Evolutionary conservation across 2,113 vertebrate genomes (phyloP).

Genomic region (Maylandia zebra): DNA sequence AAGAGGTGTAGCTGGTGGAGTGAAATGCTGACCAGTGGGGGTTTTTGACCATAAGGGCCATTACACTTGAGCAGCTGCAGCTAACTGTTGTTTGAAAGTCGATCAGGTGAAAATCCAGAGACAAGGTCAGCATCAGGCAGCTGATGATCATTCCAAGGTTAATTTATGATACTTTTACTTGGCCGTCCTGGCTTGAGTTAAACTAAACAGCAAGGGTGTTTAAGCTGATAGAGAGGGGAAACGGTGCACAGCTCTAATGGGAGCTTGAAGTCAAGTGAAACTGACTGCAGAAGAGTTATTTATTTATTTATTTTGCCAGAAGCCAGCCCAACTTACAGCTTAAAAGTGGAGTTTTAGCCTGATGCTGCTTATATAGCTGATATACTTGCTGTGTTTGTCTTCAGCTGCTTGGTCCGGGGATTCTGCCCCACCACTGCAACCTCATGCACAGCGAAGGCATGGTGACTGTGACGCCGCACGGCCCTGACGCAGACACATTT

Average conservation of each 20-base stretch:
- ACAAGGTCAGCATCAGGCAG: neutral
- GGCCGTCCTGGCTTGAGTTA: neutral
- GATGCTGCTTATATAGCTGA: neutral
- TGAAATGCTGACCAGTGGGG: neutral
- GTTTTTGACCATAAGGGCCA: neutral
- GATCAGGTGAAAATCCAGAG: neutral
- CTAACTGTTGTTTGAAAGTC: neutral
- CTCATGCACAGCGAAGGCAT: slow-evolving; percentile 95
- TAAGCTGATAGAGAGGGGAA: neutral
- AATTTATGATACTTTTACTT: neutral
- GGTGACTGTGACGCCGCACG: slow-evolving; percentile 89
- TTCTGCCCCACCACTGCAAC: slow-evolving; percentile 95
- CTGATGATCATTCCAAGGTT: neutral
- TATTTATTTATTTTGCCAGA: neutral
- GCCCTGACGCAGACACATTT: slow-evolving; percentile 86
- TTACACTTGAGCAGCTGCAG: neutral
- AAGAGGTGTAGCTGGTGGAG: neutral
- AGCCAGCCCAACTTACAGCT: neutral
- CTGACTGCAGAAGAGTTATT: neutral
- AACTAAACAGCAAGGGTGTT: neutral
- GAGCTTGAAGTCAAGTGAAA: neutral
- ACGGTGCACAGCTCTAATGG: neutral
- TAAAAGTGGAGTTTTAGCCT: neutral
- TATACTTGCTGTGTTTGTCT: neutral
- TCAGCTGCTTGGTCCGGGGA: slow-evolving; percentile 89